phyloP scores from a whole-genome alignment of 2,113 vertebrate genomes.

The Xenopus tropicalis region UCB_Xtro_10.0 CM004443.2:113192501-113193000 shows the following conservation, averaged over 20 bases:
- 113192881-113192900: conserved; percentile 63
- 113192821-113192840: conserved; percentile 49
- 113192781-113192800: conserved; percentile 47
- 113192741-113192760: conserved; percentile 49
- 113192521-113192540: not conserved
- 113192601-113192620: no score
- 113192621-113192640: not conserved
- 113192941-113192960: not conserved
- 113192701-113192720: conserved; percentile 24
- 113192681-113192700: no score
- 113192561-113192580: no score
- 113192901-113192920: conserved; percentile 23
- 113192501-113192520: not conserved
- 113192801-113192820: conserved; percentile 46
- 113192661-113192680: not conserved
- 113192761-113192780: conserved; percentile 35
- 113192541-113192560: not conserved
- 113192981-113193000: no score
- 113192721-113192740: conserved; percentile 47
- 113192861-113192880: conserved; percentile 67
- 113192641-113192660: conserved; percentile 12
- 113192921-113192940: not conserved
- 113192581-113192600: no score
- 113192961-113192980: no score
- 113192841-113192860: conserved; percentile 71